Evolutionary conservation across 2,888 invertebrate genomes (phyloP).

Genomic region (Gymnosoma rotundatum): DNA sequence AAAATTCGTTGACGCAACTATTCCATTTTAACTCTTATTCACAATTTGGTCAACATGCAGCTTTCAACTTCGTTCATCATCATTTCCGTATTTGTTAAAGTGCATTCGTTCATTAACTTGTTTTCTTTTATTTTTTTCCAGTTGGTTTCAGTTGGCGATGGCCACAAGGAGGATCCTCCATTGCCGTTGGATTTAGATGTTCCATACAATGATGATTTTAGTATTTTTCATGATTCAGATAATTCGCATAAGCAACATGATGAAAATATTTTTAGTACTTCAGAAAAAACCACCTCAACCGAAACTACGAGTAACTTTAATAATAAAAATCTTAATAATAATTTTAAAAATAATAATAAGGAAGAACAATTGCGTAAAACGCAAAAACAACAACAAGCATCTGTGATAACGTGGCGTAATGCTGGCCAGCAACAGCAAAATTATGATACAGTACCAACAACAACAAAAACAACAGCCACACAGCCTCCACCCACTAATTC

Average conservation of each 20-base stretch:
- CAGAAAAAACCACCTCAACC: slow-evolving; percentile 69
- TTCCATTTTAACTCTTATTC: slow-evolving; percentile 30
- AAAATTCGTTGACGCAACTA: slow-evolving; percentile 40
- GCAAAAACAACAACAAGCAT: slow-evolving; percentile 68
- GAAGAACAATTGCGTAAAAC: slow-evolving; percentile 66
- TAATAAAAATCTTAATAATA: slow-evolving; percentile 51
- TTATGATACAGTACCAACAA: slow-evolving; percentile 14
- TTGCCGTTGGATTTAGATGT: slow-evolving; percentile 86
- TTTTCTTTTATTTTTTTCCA: slow-evolving; percentile 47
- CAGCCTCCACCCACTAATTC: slow-evolving; percentile 59
- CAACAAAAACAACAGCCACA: slow-evolving; percentile 26
- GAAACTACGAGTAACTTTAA: slow-evolving; percentile 67
- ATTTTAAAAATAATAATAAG: slow-evolving; percentile 68
- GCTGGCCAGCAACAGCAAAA: slow-evolving; percentile 65
- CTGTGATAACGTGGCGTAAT: slow-evolving; percentile 73
- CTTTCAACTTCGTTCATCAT: slow-evolving; percentile 2
- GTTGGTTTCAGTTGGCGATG: slow-evolving; percentile 73
- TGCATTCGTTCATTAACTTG: slow-evolving; percentile 19
- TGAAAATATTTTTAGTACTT: slow-evolving; percentile 72
- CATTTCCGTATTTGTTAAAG: slow-evolving; percentile 24
- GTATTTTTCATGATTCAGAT: slow-evolving; percentile 81
- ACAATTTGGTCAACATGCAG: slow-evolving; percentile 16
- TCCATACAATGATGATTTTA: slow-evolving; percentile 86
- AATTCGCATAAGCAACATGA: slow-evolving; percentile 52
- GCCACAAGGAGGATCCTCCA: slow-evolving; percentile 84